phyloP scores from a whole-genome alignment of 2,888 invertebrate species.

The Heliconius sara region DNA sequence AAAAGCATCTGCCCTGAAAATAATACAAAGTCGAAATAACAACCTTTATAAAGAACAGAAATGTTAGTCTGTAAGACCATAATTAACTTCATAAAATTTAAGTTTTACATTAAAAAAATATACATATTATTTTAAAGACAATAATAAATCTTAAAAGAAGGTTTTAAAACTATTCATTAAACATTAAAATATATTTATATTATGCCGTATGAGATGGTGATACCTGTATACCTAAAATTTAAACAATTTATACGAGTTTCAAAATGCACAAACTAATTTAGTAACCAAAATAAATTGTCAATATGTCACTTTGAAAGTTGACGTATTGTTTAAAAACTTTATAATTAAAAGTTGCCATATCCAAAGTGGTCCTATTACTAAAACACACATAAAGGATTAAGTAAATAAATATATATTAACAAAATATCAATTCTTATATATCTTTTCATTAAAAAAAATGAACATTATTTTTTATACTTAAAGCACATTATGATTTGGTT shows the following conservation, averaged over 20 bases:
- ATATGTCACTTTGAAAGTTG: constrained; percentile 18
- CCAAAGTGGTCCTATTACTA: background rate
- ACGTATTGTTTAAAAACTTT: constrained; percentile 5
- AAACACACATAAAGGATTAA: background rate
- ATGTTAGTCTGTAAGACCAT: background rate
- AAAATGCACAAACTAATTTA: constrained; percentile 18
- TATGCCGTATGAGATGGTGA: background rate
- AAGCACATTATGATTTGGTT: background rate
- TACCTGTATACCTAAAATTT: constrained; percentile 6
- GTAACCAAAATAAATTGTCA: constrained; percentile 9
- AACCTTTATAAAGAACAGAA: background rate
- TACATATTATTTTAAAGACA: background rate
- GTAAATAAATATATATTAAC: background rate
- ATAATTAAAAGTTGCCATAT: constrained; percentile 26
- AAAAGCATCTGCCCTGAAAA: constrained; percentile 94
- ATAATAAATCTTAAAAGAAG: background rate
- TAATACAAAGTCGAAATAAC: constrained; percentile 6
- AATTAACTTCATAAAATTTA: background rate
- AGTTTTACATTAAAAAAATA: background rate
- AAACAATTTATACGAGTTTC: too few relatives aligned
- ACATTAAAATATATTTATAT: background rate
- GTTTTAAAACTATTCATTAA: background rate
- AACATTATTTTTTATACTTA: too few relatives aligned
- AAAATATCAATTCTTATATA: background rate
- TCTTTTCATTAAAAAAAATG: too few relatives aligned